phyloP scores from a whole-genome alignment of 1,140 invertebrate species.

The Mercenaria mercenaria region DNA sequence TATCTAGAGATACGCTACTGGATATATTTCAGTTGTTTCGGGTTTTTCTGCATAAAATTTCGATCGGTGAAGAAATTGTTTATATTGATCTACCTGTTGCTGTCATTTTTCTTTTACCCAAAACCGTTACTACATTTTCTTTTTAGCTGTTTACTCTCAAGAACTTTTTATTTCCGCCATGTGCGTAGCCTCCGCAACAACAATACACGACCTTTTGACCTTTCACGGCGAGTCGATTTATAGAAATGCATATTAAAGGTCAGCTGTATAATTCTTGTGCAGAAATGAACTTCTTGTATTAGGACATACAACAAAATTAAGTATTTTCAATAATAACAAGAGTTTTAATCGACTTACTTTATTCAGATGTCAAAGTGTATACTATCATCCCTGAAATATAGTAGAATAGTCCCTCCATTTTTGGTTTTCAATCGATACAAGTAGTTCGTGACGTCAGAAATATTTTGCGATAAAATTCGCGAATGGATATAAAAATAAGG shows the following conservation, averaged over 20 bases:
- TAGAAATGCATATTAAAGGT: neutral
- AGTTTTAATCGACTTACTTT: too few relatives aligned
- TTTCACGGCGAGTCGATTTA: conserved; percentile 9
- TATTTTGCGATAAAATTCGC: conserved; percentile 14
- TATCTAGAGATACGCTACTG: too few relatives aligned
- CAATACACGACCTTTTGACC: conserved; percentile 5
- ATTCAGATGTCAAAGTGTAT: too few relatives aligned
- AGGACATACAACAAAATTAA: too few relatives aligned
- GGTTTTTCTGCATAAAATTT: too few relatives aligned
- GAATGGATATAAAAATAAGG: conserved; percentile 6
- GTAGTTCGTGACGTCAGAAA: conserved; percentile 57
- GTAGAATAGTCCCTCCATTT: conserved; percentile 54
- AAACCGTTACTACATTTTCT: neutral
- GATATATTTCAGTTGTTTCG: too few relatives aligned
- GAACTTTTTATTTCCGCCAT: neutral
- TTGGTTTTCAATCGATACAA: conserved; percentile 61
- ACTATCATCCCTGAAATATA: neutral
- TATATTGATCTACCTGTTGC: neutral
- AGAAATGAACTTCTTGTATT: too few relatives aligned
- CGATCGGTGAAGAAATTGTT: too few relatives aligned
- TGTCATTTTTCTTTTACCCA: neutral
- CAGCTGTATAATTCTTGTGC: too few relatives aligned
- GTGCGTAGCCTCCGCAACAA: neutral
- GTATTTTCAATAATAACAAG: too few relatives aligned
- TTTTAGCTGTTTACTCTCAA: too few relatives aligned